Base-by-base conservation (phyloP, 1,140 invertebrate species). In the Tribolium madens region DNA sequence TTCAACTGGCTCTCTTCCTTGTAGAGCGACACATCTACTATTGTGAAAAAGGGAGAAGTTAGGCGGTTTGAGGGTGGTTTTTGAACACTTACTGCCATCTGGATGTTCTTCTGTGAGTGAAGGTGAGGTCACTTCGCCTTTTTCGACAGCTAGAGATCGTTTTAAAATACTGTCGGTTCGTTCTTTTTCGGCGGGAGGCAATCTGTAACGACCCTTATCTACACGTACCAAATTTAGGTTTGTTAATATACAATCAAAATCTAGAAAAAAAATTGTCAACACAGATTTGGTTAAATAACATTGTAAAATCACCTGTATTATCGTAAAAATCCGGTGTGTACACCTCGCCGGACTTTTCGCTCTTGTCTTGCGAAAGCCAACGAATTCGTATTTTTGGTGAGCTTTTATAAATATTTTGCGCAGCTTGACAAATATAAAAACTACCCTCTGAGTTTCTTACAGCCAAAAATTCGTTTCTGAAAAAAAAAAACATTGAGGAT, bases 301-400 rank as follows among this genome's bases (percentile, higher is more conserved):
- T 60, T 14, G 64, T 36, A 26, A n/a, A 47, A 36, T 82, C 87
- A 94, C 93, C 94, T 85, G 94, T 96, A 47, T 89, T 87, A 85
- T 97, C 96, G 85, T 96, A 94, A 88, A 96, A 97, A 87, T 97
- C 96, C 1, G 95, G 93, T 52, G 92, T 93, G 87, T 96, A 97
- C 12, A 93, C 90, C 84, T 94, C 91, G 1, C 91, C 91, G 2
- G 88, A 86, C 69, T 90, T 88, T 70, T 91, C 89, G 73, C 80
- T 82, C 84, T 91, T 91, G 76, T 93, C 91, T 87, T 93, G 92
- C 2, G 94, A 94, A 31, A 97, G 86, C 96, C 96, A 97, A 81
- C 95, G 91, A 83, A 97, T 97, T 82, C 92, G 92, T 82, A 97
- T 96, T 84, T 92, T 92, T 71, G 91, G 89, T 72, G 92, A 92